Evolutionary conservation across 1,140 invertebrate species (phyloP).

Genomic region (Leptopilina boulardi): DNA sequence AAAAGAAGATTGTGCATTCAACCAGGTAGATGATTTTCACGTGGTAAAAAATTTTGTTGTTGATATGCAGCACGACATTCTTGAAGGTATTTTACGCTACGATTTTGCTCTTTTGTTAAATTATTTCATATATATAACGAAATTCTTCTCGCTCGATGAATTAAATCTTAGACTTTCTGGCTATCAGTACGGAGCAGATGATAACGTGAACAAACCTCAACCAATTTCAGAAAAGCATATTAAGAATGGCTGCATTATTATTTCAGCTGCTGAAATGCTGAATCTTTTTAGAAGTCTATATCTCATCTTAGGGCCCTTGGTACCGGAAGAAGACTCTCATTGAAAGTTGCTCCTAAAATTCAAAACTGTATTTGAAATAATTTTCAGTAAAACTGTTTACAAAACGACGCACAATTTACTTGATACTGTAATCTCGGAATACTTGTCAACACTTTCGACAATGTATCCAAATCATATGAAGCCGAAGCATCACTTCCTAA

Average conservation of each 20-base stretch:
- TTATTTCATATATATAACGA: slow-evolving; percentile 48
- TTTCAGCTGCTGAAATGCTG: not conserved
- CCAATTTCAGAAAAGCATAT: not conserved
- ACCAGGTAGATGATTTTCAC: slow-evolving; percentile 53
- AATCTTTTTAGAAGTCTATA: not conserved
- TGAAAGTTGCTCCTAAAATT: not conserved
- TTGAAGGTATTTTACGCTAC: slow-evolving; percentile 58
- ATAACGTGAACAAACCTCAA: not conserved
- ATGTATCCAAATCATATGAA: not conserved
- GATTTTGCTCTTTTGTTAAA: slow-evolving; percentile 53
- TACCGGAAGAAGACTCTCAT: not conserved
- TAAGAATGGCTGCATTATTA: not conserved
- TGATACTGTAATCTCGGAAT: not conserved
- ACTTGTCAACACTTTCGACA: not conserved
- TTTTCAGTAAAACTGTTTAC: not conserved
- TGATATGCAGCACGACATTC: slow-evolving; percentile 64
- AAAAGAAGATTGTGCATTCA: slow-evolving; percentile 47
- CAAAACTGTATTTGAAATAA: not conserved
- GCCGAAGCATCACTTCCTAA: slow-evolving; percentile 11
- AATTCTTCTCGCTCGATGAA: slow-evolving; percentile 54
- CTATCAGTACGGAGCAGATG: not conserved
- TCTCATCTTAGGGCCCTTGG: not conserved
- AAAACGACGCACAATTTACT: not conserved
- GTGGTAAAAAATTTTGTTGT: slow-evolving; percentile 52
- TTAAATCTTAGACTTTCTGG: slow-evolving; percentile 46